Evolutionary conservation across 2,797 vertebrate genomes (phyloP).

Genomic region (Liasis olivaceus): DNA sequence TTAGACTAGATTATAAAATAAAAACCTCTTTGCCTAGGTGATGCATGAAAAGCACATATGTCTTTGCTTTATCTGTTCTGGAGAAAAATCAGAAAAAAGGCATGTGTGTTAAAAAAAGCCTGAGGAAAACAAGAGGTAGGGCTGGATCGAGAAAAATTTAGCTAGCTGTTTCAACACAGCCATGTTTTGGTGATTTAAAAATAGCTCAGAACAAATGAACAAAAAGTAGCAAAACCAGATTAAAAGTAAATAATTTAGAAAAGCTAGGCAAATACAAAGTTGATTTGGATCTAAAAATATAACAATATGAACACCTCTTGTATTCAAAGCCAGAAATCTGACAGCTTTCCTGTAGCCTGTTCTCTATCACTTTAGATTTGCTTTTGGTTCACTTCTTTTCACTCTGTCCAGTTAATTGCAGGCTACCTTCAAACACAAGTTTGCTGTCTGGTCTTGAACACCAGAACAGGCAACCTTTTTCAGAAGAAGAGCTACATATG

Average conservation of each 20-base stretch:
- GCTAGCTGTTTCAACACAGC: neutral
- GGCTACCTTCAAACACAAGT: neutral
- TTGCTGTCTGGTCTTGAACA: neutral
- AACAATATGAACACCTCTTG: neutral
- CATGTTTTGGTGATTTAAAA: neutral
- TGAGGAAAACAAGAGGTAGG: neutral
- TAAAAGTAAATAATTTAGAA: neutral
- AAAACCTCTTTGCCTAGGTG: neutral
- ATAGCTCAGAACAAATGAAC: neutral
- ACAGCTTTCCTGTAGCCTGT: neutral
- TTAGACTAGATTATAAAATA: neutral
- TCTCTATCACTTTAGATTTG: neutral
- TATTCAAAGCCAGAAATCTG: neutral
- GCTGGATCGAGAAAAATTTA: neutral
- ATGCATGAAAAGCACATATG: neutral
- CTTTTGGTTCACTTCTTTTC: neutral
- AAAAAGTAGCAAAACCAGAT: neutral
- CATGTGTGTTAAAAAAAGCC: neutral
- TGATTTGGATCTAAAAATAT: neutral
- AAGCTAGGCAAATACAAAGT: neutral
- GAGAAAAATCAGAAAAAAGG: neutral
- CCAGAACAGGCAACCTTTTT: neutral
- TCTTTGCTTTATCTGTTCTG: neutral
- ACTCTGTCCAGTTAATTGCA: neutral
- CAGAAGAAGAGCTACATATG: neutral